These are phyloP conservation scores for Nematolebias whitei DNA, from an alignment of 2,113 vertebrate species.

Conservation along the genomic window DNA sequence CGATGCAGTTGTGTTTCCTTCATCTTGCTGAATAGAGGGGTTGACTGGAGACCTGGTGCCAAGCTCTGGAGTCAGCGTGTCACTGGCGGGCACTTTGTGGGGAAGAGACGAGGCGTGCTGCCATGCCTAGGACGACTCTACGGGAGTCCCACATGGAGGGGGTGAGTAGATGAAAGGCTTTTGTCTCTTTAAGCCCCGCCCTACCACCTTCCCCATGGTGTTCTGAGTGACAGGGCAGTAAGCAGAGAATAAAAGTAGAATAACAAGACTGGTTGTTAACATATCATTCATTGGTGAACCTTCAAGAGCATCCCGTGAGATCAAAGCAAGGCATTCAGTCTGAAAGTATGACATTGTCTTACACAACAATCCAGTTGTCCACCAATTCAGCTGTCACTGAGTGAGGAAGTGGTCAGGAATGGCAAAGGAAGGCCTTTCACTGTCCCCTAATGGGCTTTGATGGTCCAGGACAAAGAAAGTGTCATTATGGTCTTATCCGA, in stretches of 20 bases:
- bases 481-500: conserved; percentile 63
- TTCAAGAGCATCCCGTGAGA: conserved; percentile 69
- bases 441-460: conserved; percentile 74
- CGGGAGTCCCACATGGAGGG: conserved; percentile 49
- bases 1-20: conserved; percentile 69
- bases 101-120: conserved; percentile 59
- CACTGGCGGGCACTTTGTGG: conserved; percentile 62
- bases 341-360: conserved; percentile 70
- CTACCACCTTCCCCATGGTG: conserved; percentile 30
- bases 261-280: conserved; percentile 72
- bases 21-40: conserved; percentile 70
- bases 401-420: conserved; percentile 71
- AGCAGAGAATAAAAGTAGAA: conserved; percentile 62
- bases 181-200: conserved; percentile 43
- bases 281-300: conserved; percentile 67
- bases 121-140: conserved; percentile 46
- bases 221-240: conserved; percentile 60
- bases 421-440: conserved; percentile 61
- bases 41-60: conserved; percentile 73
- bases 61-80: conserved; percentile 65
- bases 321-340: conserved; percentile 76
- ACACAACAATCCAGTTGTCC: conserved; percentile 68
- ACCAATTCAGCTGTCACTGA: conserved; percentile 68
- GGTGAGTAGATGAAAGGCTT: conserved; percentile 69
- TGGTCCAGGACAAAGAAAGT: conserved; percentile 67